Evolutionary conservation across 2,113 vertebrate species (phyloP).

Genomic region (Chascanopsetta lugubris): DNA sequence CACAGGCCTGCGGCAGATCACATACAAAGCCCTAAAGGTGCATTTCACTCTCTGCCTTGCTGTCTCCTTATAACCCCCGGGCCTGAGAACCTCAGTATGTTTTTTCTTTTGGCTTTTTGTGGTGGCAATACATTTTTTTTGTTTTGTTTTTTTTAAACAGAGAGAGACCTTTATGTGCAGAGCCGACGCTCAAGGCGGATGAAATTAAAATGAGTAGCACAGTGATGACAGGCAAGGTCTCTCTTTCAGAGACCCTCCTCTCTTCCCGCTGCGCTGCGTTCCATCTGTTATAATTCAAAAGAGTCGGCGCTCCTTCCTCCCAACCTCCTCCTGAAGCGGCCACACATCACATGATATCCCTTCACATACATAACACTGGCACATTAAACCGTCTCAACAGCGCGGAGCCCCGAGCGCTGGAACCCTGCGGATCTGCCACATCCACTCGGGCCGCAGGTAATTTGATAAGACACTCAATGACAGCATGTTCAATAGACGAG

Average conservation of each 20-base stretch:
- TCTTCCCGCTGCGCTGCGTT: conserved; percentile 11
- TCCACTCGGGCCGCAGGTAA: conserved; percentile 48
- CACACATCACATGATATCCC: background rate
- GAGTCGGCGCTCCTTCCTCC: conserved; percentile 9
- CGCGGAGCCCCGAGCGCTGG: conserved; percentile 1
- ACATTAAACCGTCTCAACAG: conserved; percentile 12
- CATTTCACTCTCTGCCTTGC: background rate
- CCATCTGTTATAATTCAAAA: conserved; percentile 12
- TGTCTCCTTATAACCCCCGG: conserved; percentile 1
- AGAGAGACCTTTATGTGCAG: conserved; percentile 11
- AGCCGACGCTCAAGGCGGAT: conserved; percentile 20
- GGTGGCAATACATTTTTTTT: background rate
- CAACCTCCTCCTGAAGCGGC: conserved; percentile 7
- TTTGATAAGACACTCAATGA: conserved; percentile 59
- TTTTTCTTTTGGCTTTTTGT: background rate
- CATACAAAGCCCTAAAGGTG: background rate
- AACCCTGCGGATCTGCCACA: conserved; percentile 31
- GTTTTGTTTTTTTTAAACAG: conserved; percentile 4
- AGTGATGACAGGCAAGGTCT: conserved; percentile 31
- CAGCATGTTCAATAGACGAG: conserved; percentile 44
- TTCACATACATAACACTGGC: conserved; percentile 19
- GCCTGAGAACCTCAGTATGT: background rate
- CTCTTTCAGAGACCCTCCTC: conserved; percentile 12
- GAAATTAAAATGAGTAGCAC: conserved; percentile 38
- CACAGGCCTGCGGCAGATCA: background rate